Conservation (phyloP, 2,113 vertebrate genomes). For the Shinisaurus crocodilurus region DNA sequence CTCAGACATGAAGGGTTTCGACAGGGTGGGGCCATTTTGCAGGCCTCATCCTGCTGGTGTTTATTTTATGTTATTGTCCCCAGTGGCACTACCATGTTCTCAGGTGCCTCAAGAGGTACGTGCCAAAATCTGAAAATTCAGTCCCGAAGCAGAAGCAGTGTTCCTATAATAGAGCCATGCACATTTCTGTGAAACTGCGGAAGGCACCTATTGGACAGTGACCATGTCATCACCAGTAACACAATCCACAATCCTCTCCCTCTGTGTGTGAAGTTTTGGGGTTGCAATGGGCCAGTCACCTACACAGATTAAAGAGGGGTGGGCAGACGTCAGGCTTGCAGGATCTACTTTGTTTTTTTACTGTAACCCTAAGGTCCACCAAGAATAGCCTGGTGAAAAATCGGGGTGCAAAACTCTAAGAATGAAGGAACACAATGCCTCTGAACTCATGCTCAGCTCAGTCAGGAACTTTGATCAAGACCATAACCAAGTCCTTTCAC, state of each 20-base stretch:
- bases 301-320: too few relatives aligned
- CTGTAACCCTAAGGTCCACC: neutral
- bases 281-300: too few relatives aligned
- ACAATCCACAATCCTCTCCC: neutral
- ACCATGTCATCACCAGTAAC: neutral
- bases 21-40: too few relatives aligned
- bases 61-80: too few relatives aligned
- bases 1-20: fast-evolving
- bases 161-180: neutral
- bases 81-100: neutral
- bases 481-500: neutral
- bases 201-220: neutral
- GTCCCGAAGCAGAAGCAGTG: neutral
- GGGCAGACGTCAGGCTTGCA: neutral
- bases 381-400: neutral
- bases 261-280: neutral
- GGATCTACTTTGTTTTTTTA: neutral
- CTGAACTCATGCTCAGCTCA: neutral
- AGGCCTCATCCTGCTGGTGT: neutral
- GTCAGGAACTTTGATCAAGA: neutral
- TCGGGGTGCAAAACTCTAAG: too few relatives aligned
- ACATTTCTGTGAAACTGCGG: neutral
- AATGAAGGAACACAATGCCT: too few relatives aligned
- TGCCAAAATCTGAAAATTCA: neutral
- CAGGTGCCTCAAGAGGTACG: neutral